These are phyloP conservation scores for Sweltsa coloradensis DNA, from an alignment of 1,140 invertebrate species.

Conservation along the genomic window DNA sequence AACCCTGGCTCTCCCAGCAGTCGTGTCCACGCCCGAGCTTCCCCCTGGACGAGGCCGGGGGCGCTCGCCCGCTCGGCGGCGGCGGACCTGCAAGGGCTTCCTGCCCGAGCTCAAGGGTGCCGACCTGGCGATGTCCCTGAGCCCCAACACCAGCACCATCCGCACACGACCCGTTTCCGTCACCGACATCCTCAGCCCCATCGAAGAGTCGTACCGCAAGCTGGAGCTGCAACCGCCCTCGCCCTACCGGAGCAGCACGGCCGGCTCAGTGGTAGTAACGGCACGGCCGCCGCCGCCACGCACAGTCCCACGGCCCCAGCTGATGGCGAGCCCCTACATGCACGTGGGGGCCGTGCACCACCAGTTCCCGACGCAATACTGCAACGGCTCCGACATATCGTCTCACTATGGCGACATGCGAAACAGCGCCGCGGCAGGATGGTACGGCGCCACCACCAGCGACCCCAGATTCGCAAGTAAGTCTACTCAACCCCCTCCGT, in stretches of 20 bases:
- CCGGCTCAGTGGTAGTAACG: slow-evolving; percentile 40
- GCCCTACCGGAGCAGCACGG: slow-evolving; percentile 37
- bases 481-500: no score
- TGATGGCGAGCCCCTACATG: slow-evolving; percentile 33
- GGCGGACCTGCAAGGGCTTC: slow-evolving; percentile 36
- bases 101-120: slow-evolving; percentile 72
- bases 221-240: slow-evolving; percentile 46
- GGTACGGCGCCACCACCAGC: slow-evolving; percentile 73
- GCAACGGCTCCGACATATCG: slow-evolving; percentile 52
- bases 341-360: slow-evolving; percentile 39
- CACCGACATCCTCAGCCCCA: slow-evolving; percentile 84
- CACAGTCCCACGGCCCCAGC: slow-evolving; percentile 38
- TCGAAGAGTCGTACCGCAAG: slow-evolving; percentile 83
- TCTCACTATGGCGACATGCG: slow-evolving; percentile 65
- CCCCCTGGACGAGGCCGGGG: slow-evolving; percentile 8
- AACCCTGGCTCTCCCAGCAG: background rate
- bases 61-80: slow-evolving; percentile 14
- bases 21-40: slow-evolving; percentile 3
- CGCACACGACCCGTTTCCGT: slow-evolving; percentile 88
- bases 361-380: slow-evolving; percentile 56
- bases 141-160: slow-evolving; percentile 50
- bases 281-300: slow-evolving; percentile 28
- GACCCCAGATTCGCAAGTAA: slow-evolving; percentile 92
- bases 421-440: slow-evolving; percentile 45
- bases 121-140: slow-evolving; percentile 81